These are phyloP conservation scores for Azemiops feae DNA, from an alignment of 2,113 vertebrate species.

Conservation along the genomic window DNA sequence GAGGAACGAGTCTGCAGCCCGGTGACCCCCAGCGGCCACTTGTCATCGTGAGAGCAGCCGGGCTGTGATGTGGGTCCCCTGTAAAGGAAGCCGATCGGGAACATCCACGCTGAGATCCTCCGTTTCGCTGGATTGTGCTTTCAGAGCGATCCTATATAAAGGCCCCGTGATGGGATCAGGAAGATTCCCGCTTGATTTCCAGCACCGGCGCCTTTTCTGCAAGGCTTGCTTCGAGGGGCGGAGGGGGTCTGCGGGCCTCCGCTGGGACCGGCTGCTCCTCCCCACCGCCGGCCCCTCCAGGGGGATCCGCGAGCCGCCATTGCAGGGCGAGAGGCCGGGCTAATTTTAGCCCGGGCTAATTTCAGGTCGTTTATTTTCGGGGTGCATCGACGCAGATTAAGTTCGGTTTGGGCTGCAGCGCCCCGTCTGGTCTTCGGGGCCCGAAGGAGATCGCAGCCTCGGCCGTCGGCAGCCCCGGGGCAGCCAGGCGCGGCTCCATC, in stretches of 20 bases:
- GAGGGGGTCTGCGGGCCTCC: not conserved
- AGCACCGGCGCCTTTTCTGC: not conserved
- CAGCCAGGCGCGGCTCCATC: too few species aligned
- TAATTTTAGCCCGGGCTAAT: not conserved
- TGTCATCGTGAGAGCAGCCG: too few species aligned
- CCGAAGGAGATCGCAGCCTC: not conserved
- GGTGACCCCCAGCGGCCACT: too few species aligned
- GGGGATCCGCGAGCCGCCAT: not conserved
- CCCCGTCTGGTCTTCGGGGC: not conserved
- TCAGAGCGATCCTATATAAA: not conserved
- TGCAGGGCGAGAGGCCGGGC: not conserved
- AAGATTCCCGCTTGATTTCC: not conserved
- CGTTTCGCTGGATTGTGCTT: not conserved
- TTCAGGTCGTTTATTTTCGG: not conserved
- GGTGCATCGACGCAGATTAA: not conserved
- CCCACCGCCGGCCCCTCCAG: not conserved
- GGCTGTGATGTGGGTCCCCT: not conserved
- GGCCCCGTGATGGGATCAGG: not conserved
- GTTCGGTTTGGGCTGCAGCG: not conserved
- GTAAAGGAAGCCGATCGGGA: not conserved
- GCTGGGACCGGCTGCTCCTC: not conserved
- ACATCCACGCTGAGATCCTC: not conserved
- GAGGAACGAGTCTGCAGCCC: not conserved
- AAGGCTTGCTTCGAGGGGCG: not conserved
- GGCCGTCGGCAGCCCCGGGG: not conserved